phyloP scores from a whole-genome alignment of 2,888 invertebrate genomes.

The Acanthosepion esculentum region DNA sequence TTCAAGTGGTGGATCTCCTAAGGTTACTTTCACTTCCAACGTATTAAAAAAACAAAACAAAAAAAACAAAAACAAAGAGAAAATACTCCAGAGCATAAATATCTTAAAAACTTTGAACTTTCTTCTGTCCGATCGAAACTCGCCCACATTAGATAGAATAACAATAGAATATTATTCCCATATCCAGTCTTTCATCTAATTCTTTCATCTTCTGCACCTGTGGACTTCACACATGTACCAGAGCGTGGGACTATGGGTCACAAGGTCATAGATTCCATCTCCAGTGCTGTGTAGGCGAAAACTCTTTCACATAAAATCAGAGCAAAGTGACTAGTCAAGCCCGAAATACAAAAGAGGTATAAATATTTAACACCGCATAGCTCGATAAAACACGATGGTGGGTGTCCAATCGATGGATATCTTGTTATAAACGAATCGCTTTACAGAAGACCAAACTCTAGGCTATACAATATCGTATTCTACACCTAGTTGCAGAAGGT shows the following conservation, averaged over 20 bases:
- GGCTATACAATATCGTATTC: too few species aligned
- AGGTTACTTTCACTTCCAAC: too few species aligned
- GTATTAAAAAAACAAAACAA: not conserved
- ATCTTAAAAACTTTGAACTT: not conserved
- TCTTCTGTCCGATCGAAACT: not conserved
- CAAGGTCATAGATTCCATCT: not conserved
- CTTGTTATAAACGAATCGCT: too few species aligned
- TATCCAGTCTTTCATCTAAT: not conserved
- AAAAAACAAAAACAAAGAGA: not conserved
- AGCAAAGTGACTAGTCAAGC: not conserved
- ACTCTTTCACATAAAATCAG: not conserved
- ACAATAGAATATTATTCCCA: not conserved
- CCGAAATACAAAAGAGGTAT: not conserved
- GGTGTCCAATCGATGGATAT: too few species aligned
- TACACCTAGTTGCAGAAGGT: too few species aligned
- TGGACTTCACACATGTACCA: not conserved
- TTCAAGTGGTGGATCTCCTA: too few species aligned
- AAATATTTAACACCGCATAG: not conserved
- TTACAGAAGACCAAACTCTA: too few species aligned
- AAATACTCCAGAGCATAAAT: not conserved
- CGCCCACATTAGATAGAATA: not conserved
- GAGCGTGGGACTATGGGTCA: not conserved
- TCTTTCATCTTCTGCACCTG: not conserved
- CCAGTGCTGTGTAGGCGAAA: not conserved
- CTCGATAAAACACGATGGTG: too few species aligned